These are phyloP conservation scores for Rhingia rostrata DNA, from an alignment of 2,888 invertebrate genomes.

Conservation along the genomic window DNA sequence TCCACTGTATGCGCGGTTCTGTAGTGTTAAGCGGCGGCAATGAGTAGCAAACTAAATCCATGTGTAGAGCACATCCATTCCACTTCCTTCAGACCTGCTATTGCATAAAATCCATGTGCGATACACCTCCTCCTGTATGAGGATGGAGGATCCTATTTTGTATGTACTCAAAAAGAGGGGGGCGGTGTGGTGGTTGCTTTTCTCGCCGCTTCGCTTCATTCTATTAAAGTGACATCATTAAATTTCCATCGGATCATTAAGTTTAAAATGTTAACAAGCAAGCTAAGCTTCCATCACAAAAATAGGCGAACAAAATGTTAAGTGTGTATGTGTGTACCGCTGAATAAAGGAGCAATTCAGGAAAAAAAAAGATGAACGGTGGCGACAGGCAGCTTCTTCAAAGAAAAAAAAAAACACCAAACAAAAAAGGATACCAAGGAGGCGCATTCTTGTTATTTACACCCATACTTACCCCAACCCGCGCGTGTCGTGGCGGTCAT, in stretches of 20 bases:
- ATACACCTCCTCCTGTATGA: constrained; percentile 21
- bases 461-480: constrained; percentile 24
- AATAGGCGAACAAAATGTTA: constrained; percentile 5
- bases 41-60: constrained; percentile 71
- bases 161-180: not conserved
- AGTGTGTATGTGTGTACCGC: not conserved
- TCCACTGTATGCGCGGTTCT: constrained; percentile 17
- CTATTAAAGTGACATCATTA: constrained; percentile 75
- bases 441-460: constrained; percentile 65
- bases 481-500: not conserved
- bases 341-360: constrained; percentile 35
- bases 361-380: constrained; percentile 30
- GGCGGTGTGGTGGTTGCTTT: constrained; percentile 11
- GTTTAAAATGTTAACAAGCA: constrained; percentile 75
- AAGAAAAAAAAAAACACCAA: constrained; percentile 34
- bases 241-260: constrained; percentile 75
- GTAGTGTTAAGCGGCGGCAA: constrained; percentile 71
- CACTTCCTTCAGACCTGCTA: constrained; percentile 51
- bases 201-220: constrained; percentile 61
- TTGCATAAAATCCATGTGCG: constrained; percentile 63
- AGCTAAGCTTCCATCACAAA: constrained; percentile 63
- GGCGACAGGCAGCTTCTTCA: constrained; percentile 68
- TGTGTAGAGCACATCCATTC: constrained; percentile 37
- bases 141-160: constrained; percentile 41
- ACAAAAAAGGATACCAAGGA: constrained; percentile 44